Evolutionary conservation across 1,140 invertebrate species (phyloP).

Genomic region (Manduca sexta): DNA sequence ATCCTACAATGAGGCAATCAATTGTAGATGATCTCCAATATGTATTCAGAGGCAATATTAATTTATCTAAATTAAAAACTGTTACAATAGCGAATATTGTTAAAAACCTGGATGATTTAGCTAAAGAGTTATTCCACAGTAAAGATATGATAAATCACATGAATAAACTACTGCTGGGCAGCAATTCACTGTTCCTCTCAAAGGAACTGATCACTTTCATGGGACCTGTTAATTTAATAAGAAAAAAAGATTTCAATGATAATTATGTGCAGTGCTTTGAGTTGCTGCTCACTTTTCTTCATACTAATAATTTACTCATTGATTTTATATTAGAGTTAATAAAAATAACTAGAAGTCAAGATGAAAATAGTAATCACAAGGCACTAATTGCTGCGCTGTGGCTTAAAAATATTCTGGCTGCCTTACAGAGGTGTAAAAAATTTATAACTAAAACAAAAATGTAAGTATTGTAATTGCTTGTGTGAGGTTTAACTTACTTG

Average conservation of each 20-base stretch:
- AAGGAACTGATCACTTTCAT: slow-evolving; percentile 41
- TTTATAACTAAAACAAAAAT: slow-evolving; percentile 42
- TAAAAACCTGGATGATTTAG: slow-evolving; percentile 32
- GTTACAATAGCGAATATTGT: slow-evolving; percentile 38
- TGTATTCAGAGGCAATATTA: slow-evolving; percentile 37
- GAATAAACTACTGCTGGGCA: slow-evolving; percentile 43
- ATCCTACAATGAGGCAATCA: slow-evolving; percentile 42
- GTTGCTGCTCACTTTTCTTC: slow-evolving; percentile 68
- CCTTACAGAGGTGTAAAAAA: slow-evolving; percentile 58
- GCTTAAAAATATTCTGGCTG: slow-evolving; percentile 69
- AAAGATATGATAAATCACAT: slow-evolving; percentile 24
- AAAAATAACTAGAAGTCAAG: slow-evolving; percentile 50
- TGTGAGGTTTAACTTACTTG: neutral
- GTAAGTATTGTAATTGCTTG: slow-evolving; percentile 30
- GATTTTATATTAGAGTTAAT: slow-evolving; percentile 68
- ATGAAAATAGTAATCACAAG: slow-evolving; percentile 40
- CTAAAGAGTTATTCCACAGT: slow-evolving; percentile 33
- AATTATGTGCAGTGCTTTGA: slow-evolving; percentile 70
- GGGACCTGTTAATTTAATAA: slow-evolving; percentile 21
- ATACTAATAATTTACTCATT: slow-evolving; percentile 69
- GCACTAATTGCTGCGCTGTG: slow-evolving; percentile 71
- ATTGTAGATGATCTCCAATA: slow-evolving; percentile 50
- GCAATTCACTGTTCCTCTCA: slow-evolving; percentile 57
- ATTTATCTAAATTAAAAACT: slow-evolving; percentile 43
- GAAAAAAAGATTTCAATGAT: slow-evolving; percentile 26